These are phyloP conservation scores for Martes martes DNA, from an alignment of 2,113 vertebrate genomes.

Conservation along the genomic window DNA sequence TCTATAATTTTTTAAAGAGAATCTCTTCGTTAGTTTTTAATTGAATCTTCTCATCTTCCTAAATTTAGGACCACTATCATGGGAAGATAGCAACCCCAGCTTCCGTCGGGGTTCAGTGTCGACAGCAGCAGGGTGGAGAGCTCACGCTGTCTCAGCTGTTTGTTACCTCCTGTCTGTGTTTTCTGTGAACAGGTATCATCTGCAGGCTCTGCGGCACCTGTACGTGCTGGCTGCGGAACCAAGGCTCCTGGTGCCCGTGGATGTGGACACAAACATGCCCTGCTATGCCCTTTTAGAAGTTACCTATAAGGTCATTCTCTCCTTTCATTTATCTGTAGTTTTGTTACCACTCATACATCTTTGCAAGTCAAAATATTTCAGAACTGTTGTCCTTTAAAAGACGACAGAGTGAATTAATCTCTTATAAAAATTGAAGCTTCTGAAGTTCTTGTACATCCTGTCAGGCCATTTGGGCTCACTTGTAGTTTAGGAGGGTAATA, in stretches of 20 bases:
- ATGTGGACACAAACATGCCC: conserved; percentile 94
- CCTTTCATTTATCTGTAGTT: background rate
- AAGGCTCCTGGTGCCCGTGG: conserved; percentile 93
- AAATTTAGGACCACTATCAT: background rate
- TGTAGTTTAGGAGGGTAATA: background rate
- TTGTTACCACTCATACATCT: background rate
- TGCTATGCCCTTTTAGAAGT: conserved; percentile 97
- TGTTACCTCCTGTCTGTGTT: background rate
- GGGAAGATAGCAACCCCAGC: fast-evolving
- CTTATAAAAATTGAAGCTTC: background rate
- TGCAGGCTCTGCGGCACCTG: conserved; percentile 95
- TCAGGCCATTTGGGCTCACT: background rate
- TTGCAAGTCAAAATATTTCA: background rate
- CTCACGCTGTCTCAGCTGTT: fast-evolving
- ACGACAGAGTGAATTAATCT: background rate
- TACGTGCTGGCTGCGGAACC: conserved; percentile 95
- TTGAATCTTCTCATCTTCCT: background rate
- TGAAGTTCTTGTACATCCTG: background rate
- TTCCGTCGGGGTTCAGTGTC: background rate
- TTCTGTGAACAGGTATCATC: conserved; percentile 89
- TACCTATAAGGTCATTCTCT: conserved; percentile 90
- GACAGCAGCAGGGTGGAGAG: too few relatives aligned
- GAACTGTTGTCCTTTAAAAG: background rate
- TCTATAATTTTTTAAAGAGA: background rate
- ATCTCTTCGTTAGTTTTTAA: background rate